Evolutionary conservation across 2,113 vertebrate species (phyloP), one percentile per base, ranked within the genome.

Genomic region (Hypocryptadius cinnamomeus): DNA sequence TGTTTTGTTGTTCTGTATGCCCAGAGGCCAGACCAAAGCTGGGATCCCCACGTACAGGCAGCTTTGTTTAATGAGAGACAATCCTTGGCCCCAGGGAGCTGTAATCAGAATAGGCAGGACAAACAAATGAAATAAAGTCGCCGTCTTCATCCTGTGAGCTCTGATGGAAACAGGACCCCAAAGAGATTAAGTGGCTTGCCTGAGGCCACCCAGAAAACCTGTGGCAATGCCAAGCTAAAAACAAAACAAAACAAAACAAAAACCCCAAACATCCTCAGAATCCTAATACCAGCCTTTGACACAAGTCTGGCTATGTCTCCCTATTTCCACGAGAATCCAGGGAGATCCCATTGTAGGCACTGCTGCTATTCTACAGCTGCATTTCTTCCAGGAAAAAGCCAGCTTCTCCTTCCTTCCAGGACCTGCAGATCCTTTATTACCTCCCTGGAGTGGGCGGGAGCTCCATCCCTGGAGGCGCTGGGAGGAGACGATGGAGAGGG

Each of bases 11-110:
- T 37, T 94, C 27, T 90, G 48, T 23, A 27, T 87, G 89, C 87
- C 93, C 50, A 53, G 71, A 92, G 87, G 91, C 79, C 56, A 51
- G 78, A 91, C 85, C 87, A 86, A 92, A 85, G 94, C 89, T 71
- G 87, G 87, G 79, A 91, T 94, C 68, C 89, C 94, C 87, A 42
- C 2, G 27, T 83, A 91, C 48, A 61, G 79, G 73, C 85, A 47
- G 74, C 87, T 94, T 85, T 84, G 57, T 85, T 94, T 92, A 94
- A 89, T 70, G 47, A 93, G 83, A 84, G 74, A 83, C 87, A 92
- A 86, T 90, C 87, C 79, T 85, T 71, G 48, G 31, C 85, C 91
- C 56, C 37, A 78, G 79, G 91, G 94, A 87, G 56, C 79, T 68
- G 53, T 87, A 90, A 96, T 94, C 93, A 91, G 54, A 85, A 91